Evolutionary conservation across 2,797 vertebrate species (phyloP), one percentile per base, ranked within the genome.

Genomic region (Nothura maculosa): DNA sequence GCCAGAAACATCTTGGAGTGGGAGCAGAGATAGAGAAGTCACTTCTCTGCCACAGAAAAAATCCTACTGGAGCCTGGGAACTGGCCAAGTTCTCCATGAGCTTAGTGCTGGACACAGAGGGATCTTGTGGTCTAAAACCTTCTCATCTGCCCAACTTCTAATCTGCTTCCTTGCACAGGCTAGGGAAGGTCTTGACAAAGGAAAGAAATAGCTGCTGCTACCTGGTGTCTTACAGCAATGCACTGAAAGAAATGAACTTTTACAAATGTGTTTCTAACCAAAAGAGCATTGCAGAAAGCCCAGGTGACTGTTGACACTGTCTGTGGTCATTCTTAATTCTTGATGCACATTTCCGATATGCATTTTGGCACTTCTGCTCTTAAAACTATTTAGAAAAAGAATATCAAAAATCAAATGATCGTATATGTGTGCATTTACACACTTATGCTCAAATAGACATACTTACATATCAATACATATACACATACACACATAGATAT

Each of bases 351-450:
- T 77, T 42, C 83, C 45, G 58, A 52, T 4, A n/a, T 50, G 27
- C 16, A 92, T 58, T 92, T 74, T 47, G 82, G 32, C 40, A 40
- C 3, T 38, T 76, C 28, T 43, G 10, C 21, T 78, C 43, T 55
- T 42, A n/a, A 16, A 42, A 4, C 4, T 36, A 15, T 32, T 77
- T 45, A 47, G 85, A 89, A 4, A 27, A 4, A 10, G 7, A 20
- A 57, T 91, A 88, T 54, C 42, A 81, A 28, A 84, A 54, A 57
- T 1, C 24, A 55, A 22, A 12, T 25, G 54, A n/a, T n/a, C n/a
- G 28, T 1, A 5, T 48, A 25, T 0, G 0, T 43, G 19, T 32
- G 11, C 3, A 4, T 1, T 0, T 6, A 10, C 19, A 6, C 8
- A 28, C 68, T 61, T 28, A 42, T 38, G 48, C 9, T 22, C 3